Base-by-base conservation (phyloP, 1,140 invertebrate species). In the Antheraea pernyi region DNA sequence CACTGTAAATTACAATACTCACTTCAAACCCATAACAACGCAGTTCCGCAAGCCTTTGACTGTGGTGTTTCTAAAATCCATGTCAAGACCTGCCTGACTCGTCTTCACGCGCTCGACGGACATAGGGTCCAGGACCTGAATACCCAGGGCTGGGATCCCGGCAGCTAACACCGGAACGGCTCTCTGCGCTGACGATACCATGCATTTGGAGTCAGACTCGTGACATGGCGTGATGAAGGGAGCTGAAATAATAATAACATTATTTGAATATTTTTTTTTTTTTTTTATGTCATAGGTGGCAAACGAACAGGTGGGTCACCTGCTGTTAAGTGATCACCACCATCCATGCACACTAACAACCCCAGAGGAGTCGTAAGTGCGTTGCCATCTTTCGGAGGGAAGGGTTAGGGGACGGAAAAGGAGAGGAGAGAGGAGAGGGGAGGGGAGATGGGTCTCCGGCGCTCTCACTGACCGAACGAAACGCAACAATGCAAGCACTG, bases 101-200 rank as follows among this genome's bases (percentile, higher is more conserved):
- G 84, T 78, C 22, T 73, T 67, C n/a, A 91, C 79, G 10, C 76
- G 69, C 0, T 78, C 77, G n/a, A 93, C 66, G 7, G 18, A 46
- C 80, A 89, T 78, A 3, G 88, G 85, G 74, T 91, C 86, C 72
- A 92, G 39, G n/a, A 72, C 65, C 0, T 68, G 58, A 59, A 93
- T 74, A 8, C 79, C 84, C 36, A 89, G 65, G 7, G 74, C 73
- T 5, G 88, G 84, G 0, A 89, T 46, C 0, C 89, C 88, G 0
- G 76, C 76, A 0, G 84, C 81, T 0, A 93, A 18, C 3, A 82
- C 18, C 0, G 84, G 80, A 0, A 91, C n/a, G 0, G 89, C 83
- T 0, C 70, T 70, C 69, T 85, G 83, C 0, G 88, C 82, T 5
- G 86, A 84, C 0, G 69, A n/a, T 65, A 73, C 76, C 0, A 90